Conservation (phyloP, 2,113 vertebrate genomes). For the Chamaea fasciata region DNA sequence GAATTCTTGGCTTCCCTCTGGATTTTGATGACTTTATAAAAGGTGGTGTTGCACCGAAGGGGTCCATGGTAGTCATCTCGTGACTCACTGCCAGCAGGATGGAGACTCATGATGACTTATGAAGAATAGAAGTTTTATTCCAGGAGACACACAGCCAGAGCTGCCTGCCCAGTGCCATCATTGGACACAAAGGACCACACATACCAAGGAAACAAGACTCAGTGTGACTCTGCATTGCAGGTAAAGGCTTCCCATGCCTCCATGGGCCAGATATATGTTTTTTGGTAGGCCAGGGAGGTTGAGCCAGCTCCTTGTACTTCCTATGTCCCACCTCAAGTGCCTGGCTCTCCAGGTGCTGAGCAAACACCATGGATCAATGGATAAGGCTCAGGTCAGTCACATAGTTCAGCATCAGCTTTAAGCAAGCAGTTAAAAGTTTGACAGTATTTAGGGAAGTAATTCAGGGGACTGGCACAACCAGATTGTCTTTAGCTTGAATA, state of each 20-base stretch:
- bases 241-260: background rate
- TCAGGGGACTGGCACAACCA: background rate
- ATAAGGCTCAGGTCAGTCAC: background rate
- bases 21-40: conserved; percentile 36
- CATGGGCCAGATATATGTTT: background rate
- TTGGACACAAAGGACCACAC: background rate
- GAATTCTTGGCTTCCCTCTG: conserved; percentile 36
- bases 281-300: background rate
- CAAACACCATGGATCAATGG: background rate
- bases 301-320: background rate
- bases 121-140: background rate
- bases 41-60: background rate
- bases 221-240: background rate
- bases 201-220: background rate
- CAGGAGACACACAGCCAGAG: background rate
- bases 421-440: background rate
- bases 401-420: background rate
- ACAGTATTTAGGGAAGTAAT: background rate
- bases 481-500: background rate
- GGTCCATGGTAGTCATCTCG: background rate
- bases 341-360: background rate
- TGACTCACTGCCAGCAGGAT: background rate
- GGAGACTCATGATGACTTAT: background rate
- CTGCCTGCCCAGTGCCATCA: background rate
- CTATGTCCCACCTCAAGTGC: background rate